A percentile compares a stretch with the other conserved stretches of the same genome.
These are phyloP conservation scores for Lepidurus arcticus DNA, from an alignment of 1,140 invertebrate species.

Conservation along the genomic window DNA sequence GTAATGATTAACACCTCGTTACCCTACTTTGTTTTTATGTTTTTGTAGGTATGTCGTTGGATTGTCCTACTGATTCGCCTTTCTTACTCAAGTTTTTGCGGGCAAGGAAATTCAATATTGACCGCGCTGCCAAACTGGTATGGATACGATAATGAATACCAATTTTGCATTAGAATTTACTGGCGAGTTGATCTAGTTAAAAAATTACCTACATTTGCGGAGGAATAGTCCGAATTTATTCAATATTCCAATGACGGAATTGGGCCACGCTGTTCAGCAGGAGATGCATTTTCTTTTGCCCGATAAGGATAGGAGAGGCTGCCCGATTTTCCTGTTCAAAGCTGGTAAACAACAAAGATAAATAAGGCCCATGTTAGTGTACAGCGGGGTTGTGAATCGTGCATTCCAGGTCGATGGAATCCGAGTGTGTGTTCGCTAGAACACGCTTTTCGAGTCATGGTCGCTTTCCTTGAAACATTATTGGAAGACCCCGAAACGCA, in stretches of 20 bases:
- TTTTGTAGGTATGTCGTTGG: background rate
- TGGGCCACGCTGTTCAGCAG: constrained; percentile 6
- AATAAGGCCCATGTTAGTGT: background rate
- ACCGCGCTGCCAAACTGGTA: constrained; percentile 23
- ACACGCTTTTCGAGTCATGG: constrained; percentile 54
- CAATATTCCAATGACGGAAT: background rate
- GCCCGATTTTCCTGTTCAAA: constrained; percentile 27
- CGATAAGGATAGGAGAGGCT: constrained; percentile 14
- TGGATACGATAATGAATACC: background rate
- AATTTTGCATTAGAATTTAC: background rate
- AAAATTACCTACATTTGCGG: constrained; percentile 27
- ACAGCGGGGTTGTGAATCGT: background rate
- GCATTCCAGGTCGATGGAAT: constrained; percentile 56
- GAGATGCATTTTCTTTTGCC: background rate
- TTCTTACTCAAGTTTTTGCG: constrained; percentile 26
- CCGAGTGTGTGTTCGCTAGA: constrained; percentile 52
- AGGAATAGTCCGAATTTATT: constrained; percentile 12
- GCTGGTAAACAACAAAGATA: constrained; percentile 12
- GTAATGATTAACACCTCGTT: background rate
- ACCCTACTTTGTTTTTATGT: background rate
- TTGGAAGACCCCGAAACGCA: constrained; percentile 57
- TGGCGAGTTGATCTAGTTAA: background rate
- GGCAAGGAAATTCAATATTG: constrained; percentile 26
- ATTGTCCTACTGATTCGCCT: background rate
- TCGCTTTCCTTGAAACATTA: constrained; percentile 54